These are phyloP conservation scores for Xestia sexstrigata DNA, from an alignment of 2,888 invertebrate species.

Conservation along the genomic window DNA sequence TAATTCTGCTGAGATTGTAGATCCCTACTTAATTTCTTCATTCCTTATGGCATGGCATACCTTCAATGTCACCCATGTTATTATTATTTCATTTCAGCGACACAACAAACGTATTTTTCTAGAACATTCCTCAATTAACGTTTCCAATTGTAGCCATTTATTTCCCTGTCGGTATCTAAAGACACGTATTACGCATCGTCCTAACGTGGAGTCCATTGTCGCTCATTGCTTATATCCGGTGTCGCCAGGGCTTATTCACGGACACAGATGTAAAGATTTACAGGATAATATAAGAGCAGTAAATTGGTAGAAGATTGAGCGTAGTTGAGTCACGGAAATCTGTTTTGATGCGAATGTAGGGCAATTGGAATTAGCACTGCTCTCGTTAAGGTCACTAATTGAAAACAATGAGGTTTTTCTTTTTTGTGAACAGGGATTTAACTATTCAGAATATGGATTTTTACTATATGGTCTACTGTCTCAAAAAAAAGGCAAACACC, in stretches of 20 bases:
- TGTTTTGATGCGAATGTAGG: constrained; percentile 39
- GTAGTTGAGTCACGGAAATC: constrained; percentile 39
- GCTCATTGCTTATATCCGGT: constrained; percentile 84
- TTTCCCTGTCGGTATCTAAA: constrained; percentile 66
- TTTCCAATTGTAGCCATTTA: constrained; percentile 29
- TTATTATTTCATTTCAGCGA: background rate
- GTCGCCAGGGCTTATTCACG: constrained; percentile 64
- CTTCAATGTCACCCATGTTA: background rate
- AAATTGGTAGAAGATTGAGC: constrained; percentile 44
- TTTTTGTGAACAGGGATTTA: background rate
- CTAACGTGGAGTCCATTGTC: constrained; percentile 74
- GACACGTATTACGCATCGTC: constrained; percentile 64
- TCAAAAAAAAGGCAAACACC: background rate
- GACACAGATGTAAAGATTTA: constrained; percentile 55
- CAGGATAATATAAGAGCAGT: constrained; percentile 55
- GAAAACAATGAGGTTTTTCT: background rate
- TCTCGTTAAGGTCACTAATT: background rate
- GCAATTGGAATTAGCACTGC: constrained; percentile 28
- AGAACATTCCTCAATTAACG: constrained; percentile 48
- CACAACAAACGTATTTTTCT: constrained; percentile 26
- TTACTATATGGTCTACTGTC: background rate
- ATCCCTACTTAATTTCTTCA: background rate
- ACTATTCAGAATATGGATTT: background rate
- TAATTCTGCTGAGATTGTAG: background rate
- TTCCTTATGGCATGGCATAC: no score